phyloP scores from a whole-genome alignment of 2,797 vertebrate genomes.

The Pseudopleuronectes americanus region DNA sequence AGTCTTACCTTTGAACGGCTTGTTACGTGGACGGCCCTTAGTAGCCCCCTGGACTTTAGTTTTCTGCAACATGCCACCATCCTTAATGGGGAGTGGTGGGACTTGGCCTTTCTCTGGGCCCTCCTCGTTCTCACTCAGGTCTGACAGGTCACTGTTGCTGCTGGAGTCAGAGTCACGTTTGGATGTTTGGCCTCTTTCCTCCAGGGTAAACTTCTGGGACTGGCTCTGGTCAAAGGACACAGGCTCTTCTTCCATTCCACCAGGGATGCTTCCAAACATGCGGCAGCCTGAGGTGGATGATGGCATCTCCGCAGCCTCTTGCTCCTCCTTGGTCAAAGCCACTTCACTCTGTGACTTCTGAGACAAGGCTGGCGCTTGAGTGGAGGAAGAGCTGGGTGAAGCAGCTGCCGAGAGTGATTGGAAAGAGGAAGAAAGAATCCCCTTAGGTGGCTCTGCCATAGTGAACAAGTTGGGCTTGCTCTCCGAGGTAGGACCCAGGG shows the following conservation, averaged over 20 bases:
- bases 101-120: slow-evolving; percentile 87
- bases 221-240: slow-evolving; percentile 88
- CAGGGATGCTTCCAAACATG: slow-evolving; percentile 77
- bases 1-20: slow-evolving; percentile 93
- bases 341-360: slow-evolving; percentile 84
- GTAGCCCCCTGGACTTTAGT: slow-evolving; percentile 86
- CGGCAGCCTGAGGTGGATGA: slow-evolving; percentile 78
- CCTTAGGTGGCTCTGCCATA: slow-evolving; percentile 92
- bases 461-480: slow-evolving; percentile 93
- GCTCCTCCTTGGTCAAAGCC: slow-evolving; percentile 85
- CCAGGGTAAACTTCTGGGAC: slow-evolving; percentile 93
- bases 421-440: slow-evolving; percentile 86
- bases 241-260: slow-evolving; percentile 79
- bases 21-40: slow-evolving; percentile 94
- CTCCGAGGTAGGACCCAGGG: slow-evolving; percentile 73
- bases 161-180: slow-evolving; percentile 97
- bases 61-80: slow-evolving; percentile 88
- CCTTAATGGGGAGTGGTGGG: slow-evolving; percentile 79
- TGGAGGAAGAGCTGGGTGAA: slow-evolving; percentile 74
- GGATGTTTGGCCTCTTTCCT: slow-evolving; percentile 91
- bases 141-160: slow-evolving; percentile 96
- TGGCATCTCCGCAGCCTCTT: slow-evolving; percentile 82
- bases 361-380: slow-evolving; percentile 71
- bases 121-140: slow-evolving; percentile 96
- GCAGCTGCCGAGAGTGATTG: slow-evolving; percentile 70